phyloP scores from a whole-genome alignment of 2,113 vertebrate genomes.

The Uria lomvia region DNA sequence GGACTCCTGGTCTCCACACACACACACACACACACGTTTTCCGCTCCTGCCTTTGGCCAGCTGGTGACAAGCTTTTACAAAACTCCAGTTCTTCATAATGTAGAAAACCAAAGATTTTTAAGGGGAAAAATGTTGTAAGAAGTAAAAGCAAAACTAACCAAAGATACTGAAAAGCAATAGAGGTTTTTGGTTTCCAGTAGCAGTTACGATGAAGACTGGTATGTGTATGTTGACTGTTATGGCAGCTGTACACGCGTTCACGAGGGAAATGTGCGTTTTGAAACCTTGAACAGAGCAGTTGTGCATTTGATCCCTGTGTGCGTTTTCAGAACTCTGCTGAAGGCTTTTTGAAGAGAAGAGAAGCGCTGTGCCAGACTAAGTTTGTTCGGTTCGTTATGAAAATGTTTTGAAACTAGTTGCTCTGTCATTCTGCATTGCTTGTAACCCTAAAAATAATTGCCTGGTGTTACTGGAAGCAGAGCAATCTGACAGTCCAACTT shows the following conservation, averaged over 20 bases:
- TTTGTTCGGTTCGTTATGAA: background rate
- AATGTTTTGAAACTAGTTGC: constrained; percentile 9
- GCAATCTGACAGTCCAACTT: background rate
- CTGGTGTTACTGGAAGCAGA: background rate
- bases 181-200: background rate
- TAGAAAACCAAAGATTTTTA: background rate
- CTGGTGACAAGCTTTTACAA: background rate
- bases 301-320: background rate
- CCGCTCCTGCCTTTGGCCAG: background rate
- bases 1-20: background rate
- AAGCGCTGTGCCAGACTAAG: background rate
- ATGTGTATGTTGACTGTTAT: background rate
- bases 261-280: rapidly evolving
- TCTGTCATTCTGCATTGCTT: constrained; percentile 6
- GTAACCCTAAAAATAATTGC: constrained; percentile 30
- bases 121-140: background rate
- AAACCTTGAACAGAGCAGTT: background rate
- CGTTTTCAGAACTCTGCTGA: background rate
- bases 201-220: background rate
- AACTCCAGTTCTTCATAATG: background rate
- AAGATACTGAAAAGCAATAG: background rate
- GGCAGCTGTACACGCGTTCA: rapidly evolving
- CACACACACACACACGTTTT: background rate
- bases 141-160: background rate
- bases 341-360: background rate